A percentile compares a stretch with the other conserved stretches of the same genome.
Evolutionary conservation across 2,888 invertebrate genomes (phyloP).

Genomic region (Hypomecis atomaria): DNA sequence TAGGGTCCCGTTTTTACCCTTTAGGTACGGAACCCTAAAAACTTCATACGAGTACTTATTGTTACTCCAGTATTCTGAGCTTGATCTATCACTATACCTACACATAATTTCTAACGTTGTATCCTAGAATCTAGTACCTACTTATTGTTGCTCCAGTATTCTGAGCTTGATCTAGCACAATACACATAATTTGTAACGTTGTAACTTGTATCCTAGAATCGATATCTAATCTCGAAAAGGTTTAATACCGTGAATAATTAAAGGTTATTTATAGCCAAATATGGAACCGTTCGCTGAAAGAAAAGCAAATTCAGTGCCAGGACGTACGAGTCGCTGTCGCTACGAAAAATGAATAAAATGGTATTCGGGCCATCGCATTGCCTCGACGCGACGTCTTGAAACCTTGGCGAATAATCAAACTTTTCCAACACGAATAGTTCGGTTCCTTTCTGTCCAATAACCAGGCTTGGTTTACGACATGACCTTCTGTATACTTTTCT

Average conservation of each 20-base stretch:
- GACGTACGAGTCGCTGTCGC: slow-evolving; percentile 76
- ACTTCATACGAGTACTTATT: slow-evolving; percentile 7
- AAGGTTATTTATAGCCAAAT: slow-evolving; percentile 17
- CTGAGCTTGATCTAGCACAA: too few relatives aligned
- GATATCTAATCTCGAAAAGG: background rate
- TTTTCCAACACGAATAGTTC: slow-evolving; percentile 43
- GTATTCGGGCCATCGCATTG: slow-evolving; percentile 70
- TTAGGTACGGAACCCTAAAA: too few relatives aligned
- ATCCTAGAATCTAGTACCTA: too few relatives aligned
- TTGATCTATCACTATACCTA: too few relatives aligned
- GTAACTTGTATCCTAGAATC: background rate
- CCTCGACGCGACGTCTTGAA: slow-evolving; percentile 48
- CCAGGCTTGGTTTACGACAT: slow-evolving; percentile 24
- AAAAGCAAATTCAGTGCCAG: slow-evolving; percentile 77
- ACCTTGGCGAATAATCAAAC: slow-evolving; percentile 57
- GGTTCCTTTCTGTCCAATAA: slow-evolving; percentile 26
- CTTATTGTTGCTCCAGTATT: slow-evolving; percentile 8
- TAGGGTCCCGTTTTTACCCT: too few relatives aligned
- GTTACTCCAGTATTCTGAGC: background rate
- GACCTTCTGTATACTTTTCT: slow-evolving; percentile 19
- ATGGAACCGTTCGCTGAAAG: slow-evolving; percentile 60
- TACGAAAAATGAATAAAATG: slow-evolving; percentile 82
- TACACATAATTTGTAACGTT: too few relatives aligned
- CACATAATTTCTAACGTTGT: too few relatives aligned
- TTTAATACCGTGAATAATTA: slow-evolving; percentile 11